These are phyloP conservation scores for Danio jaintianensis DNA, from an alignment of 2,797 vertebrate genomes.

Conservation along the genomic window DNA sequence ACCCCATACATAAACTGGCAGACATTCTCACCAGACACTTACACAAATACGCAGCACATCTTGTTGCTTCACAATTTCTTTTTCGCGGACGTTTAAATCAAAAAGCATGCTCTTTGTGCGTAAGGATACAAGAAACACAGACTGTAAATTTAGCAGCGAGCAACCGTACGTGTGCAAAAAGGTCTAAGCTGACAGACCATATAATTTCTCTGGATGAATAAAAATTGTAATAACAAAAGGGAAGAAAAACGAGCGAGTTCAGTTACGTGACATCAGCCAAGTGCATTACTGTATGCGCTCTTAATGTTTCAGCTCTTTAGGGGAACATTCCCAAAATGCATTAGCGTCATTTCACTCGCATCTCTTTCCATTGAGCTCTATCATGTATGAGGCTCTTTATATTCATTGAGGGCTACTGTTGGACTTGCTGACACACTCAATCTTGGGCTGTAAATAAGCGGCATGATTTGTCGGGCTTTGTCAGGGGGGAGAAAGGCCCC, in stretches of 20 bases:
- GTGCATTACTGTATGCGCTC: constrained; percentile 23
- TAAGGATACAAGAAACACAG: constrained; percentile 20
- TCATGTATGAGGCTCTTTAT: constrained; percentile 51
- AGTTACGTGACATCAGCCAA: constrained; percentile 25
- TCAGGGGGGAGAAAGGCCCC: constrained; percentile 39
- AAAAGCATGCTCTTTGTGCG: constrained; percentile 6
- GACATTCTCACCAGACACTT: constrained; percentile 50
- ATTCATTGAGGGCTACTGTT: constrained; percentile 46
- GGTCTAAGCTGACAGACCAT: constrained; percentile 4
- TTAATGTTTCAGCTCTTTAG: constrained; percentile 31
- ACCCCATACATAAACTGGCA: constrained; percentile 44
- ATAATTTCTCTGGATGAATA: constrained; percentile 14
- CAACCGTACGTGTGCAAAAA: constrained; percentile 22
- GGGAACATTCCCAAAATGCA: constrained; percentile 18
- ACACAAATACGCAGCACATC: constrained; percentile 35
- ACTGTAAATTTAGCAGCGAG: constrained; percentile 13
- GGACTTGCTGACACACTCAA: constrained; percentile 53
- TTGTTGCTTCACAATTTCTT: constrained; percentile 8
- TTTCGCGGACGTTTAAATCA: constrained; percentile 27
- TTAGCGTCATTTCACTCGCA: constrained; percentile 20
- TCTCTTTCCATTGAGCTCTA: constrained; percentile 35
- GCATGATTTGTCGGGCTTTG: constrained; percentile 33
- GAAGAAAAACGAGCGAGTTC: constrained; percentile 9
- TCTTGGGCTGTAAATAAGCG: constrained; percentile 39
- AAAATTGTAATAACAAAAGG: constrained; percentile 17